Percentiles rank a stretch among this genome's conserved stretches.
Evolutionary conservation across 2,113 vertebrate species (phyloP).

Genomic region (Phylloscopus trochiloides): DNA sequence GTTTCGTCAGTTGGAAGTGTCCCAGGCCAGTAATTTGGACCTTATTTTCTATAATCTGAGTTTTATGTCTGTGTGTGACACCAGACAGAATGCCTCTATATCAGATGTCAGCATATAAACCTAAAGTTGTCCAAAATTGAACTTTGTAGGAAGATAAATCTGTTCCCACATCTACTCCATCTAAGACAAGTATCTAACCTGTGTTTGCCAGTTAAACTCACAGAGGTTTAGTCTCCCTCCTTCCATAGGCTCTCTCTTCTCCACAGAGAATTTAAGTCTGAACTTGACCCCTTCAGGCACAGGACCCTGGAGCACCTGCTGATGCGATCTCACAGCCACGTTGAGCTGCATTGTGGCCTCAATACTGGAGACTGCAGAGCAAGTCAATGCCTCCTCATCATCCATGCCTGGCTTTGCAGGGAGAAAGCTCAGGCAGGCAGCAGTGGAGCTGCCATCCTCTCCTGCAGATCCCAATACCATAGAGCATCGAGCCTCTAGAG

Average conservation of each 20-base stretch:
- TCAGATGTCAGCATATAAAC: background rate
- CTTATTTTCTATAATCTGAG: background rate
- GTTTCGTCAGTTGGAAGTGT: background rate
- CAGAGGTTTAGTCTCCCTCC: background rate
- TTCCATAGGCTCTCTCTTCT: background rate
- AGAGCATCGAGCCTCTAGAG: fast-evolving
- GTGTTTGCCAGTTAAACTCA: background rate
- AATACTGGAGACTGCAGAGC: background rate
- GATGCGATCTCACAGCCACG: background rate
- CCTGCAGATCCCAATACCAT: background rate
- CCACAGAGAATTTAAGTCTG: background rate
- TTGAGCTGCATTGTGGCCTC: fast-evolving
- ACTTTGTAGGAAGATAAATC: background rate
- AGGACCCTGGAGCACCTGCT: background rate
- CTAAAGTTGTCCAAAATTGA: background rate
- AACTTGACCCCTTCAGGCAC: background rate
- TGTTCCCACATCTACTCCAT: background rate
- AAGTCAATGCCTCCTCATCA: background rate
- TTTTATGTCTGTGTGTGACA: background rate
- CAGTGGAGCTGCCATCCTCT: background rate
- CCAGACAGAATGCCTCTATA: background rate
- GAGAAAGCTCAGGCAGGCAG: background rate
- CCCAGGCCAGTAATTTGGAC: background rate
- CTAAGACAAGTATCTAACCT: background rate
- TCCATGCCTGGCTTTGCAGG: background rate